Percentiles rank a stretch among this genome's conserved stretches.
phyloP scores from a whole-genome alignment of 2,888 invertebrate genomes.

The Strigamia maritima region DNA sequence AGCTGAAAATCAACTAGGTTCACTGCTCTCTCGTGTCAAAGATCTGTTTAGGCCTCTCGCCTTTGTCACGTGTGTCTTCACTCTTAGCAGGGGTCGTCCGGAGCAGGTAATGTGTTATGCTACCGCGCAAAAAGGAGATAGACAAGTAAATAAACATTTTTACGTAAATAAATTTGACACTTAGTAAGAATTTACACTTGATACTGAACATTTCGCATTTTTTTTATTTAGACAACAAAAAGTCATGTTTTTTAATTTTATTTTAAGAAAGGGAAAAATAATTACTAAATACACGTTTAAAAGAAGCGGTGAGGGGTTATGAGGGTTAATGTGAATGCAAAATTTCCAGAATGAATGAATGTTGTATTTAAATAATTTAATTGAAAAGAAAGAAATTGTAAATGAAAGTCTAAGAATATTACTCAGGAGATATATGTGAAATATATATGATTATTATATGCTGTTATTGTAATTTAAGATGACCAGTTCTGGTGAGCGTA shows the following conservation, averaged over 20 bases:
- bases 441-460: neutral
- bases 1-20: neutral
- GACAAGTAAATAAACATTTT: neutral
- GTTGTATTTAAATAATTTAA: neutral
- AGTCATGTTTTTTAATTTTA: neutral
- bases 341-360: neutral
- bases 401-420: too few relatives aligned
- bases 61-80: neutral
- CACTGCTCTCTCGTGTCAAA: conserved; percentile 4
- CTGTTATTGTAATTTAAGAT: neutral
- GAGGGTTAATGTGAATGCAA: neutral
- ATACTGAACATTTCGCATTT: too few relatives aligned
- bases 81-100: neutral
- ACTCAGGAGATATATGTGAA: neutral
- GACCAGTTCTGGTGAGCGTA: too few relatives aligned
- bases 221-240: too few relatives aligned
- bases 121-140: neutral
- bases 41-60: neutral
- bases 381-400: neutral
- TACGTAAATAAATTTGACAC: neutral
- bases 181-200: neutral
- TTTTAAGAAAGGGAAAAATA: neutral
- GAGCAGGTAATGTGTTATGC: neutral
- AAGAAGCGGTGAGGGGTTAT: neutral
- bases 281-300: neutral